These are phyloP conservation scores for Coregonus clupeaformis DNA, from an alignment of 2,113 vertebrate species.

Conservation along the genomic window DNA sequence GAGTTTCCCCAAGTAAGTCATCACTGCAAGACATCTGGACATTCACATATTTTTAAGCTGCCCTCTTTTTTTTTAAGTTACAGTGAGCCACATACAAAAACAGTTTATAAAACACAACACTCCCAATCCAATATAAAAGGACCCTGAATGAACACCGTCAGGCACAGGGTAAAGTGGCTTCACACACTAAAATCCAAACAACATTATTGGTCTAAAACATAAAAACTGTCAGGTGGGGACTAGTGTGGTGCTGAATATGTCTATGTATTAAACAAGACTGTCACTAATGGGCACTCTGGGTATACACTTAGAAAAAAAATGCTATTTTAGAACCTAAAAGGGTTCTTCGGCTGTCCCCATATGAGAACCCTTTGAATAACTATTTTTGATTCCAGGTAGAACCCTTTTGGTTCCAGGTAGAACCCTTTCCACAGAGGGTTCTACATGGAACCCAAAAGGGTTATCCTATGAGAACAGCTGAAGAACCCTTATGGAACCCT, in stretches of 20 bases:
- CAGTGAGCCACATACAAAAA: slow-evolving; percentile 6
- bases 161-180: neutral
- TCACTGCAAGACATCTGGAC: neutral
- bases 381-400: too few relatives aligned
- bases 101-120: neutral
- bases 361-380: too few relatives aligned
- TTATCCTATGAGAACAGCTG: too few relatives aligned
- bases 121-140: neutral
- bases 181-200: neutral
- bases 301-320: too few relatives aligned
- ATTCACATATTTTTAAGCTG: slow-evolving; percentile 6
- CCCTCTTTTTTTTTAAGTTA: slow-evolving; percentile 5
- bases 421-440: too few relatives aligned
- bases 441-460: too few relatives aligned
- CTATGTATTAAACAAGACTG: neutral
- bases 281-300: neutral
- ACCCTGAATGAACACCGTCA: neutral
- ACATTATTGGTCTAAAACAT: neutral
- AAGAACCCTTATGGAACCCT: too few relatives aligned
- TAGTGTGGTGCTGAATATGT: too few relatives aligned
- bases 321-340: too few relatives aligned
- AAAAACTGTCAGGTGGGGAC: too few relatives aligned
- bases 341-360: too few relatives aligned
- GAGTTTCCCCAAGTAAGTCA: neutral
- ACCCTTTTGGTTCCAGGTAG: too few relatives aligned